A percentile compares a stretch with the other conserved stretches of the same genome.
Conservation (phyloP, 2,113 vertebrate genomes). For the Phodopus roborovskii region DNA sequence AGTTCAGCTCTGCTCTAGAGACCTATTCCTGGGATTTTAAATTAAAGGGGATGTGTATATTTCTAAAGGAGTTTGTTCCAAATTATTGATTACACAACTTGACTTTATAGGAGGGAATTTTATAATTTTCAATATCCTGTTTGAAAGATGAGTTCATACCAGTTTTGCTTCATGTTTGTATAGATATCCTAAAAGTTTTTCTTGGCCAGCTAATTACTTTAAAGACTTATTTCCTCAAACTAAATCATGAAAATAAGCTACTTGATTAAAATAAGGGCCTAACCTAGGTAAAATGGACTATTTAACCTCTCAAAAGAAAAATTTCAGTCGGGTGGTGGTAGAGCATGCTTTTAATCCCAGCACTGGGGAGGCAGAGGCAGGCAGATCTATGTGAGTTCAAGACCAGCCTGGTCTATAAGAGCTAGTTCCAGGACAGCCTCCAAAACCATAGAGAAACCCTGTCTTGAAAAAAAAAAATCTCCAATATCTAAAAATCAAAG, state of each 20-base stretch:
- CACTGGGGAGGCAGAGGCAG: too few relatives aligned
- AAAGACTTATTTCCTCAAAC: slow-evolving; percentile 18
- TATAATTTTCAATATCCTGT: slow-evolving; percentile 50
- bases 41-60: slow-evolving; percentile 61
- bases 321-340: neutral
- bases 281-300: slow-evolving; percentile 10
- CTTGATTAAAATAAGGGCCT: neutral
- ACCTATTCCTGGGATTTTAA: slow-evolving; percentile 64
- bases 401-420: too few relatives aligned
- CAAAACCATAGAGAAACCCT: too few relatives aligned
- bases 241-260: slow-evolving; percentile 36
- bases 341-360: too few relatives aligned
- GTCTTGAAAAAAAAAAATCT: neutral
- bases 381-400: too few relatives aligned
- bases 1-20: neutral
- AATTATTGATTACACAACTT: slow-evolving; percentile 43
- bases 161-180: neutral
- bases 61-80: slow-evolving; percentile 42
- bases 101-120: slow-evolving; percentile 28
- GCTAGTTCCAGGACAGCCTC: too few relatives aligned
- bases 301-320: neutral
- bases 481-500: neutral
- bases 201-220: slow-evolving; percentile 39
- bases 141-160: neutral
- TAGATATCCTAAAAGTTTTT: neutral